Evolutionary conservation across 2,797 vertebrate species (phyloP).

Genomic region (Pelobates cultripes): DNA sequence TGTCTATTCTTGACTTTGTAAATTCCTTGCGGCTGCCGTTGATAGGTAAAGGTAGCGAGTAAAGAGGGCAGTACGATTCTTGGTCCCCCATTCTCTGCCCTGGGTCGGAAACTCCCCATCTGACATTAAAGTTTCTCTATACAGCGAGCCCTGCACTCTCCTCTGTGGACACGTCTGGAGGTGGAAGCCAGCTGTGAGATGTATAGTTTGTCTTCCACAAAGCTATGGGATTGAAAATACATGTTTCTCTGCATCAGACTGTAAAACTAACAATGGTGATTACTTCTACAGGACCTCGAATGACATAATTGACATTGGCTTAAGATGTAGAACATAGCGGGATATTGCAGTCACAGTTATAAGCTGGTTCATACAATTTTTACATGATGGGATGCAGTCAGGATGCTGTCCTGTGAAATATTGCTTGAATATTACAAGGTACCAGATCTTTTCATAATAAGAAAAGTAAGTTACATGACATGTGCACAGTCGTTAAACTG

Average conservation of each 20-base stretch:
- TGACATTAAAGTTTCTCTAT: constrained; percentile 75
- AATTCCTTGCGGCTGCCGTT: too few species aligned
- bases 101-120: too few species aligned
- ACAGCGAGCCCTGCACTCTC: constrained; percentile 65
- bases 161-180: constrained; percentile 72
- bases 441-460: constrained; percentile 34
- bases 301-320: constrained; percentile 75
- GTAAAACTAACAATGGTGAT: constrained; percentile 79
- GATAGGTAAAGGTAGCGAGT: too few species aligned
- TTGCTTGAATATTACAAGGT: constrained; percentile 22
- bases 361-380: constrained; percentile 66
- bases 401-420: constrained; percentile 54
- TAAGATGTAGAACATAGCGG: constrained; percentile 59
- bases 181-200: constrained; percentile 75
- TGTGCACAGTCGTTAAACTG: too few species aligned
- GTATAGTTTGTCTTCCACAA: constrained; percentile 1
- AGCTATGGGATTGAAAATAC: constrained; percentile 74
- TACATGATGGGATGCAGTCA: constrained; percentile 56
- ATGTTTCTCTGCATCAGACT: constrained; percentile 75
- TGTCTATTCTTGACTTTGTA: too few species aligned
- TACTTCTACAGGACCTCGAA: constrained; percentile 75
- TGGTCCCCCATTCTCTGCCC: too few species aligned
- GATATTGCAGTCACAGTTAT: constrained; percentile 64
- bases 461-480: too few species aligned
- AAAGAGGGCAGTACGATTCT: too few species aligned